Evolutionary conservation across 2,113 vertebrate genomes (phyloP).

Genomic region (Pseudorasbora parva): DNA sequence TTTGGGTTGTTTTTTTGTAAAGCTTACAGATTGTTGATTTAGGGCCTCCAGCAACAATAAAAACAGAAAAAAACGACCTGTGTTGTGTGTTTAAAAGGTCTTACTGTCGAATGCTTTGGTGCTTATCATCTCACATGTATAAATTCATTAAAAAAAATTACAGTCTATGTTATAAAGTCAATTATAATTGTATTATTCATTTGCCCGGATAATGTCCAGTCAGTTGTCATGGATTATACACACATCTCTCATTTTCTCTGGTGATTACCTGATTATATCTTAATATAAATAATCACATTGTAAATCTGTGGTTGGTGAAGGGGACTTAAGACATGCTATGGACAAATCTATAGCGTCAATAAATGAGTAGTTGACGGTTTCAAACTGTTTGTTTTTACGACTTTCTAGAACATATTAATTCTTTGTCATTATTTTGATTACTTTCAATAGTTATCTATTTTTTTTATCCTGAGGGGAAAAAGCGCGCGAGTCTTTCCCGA

Average conservation of each 20-base stretch:
- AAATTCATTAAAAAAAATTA: too few species aligned
- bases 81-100: background rate
- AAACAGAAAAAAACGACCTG: constrained; percentile 72
- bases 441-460: background rate
- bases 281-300: background rate
- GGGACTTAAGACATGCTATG: background rate
- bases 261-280: background rate
- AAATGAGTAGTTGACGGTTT: too few species aligned
- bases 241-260: background rate
- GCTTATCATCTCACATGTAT: background rate
- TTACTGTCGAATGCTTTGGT: background rate
- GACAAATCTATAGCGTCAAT: background rate
- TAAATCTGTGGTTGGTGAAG: background rate
- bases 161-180: too few species aligned
- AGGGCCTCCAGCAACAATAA: constrained; percentile 86
- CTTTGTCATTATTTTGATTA: background rate
- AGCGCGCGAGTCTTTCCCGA: background rate
- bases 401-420: background rate
- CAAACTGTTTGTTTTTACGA: too few species aligned
- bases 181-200: background rate
- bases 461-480: background rate
- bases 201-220: background rate
- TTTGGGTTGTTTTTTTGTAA: constrained; percentile 82
- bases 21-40: constrained; percentile 82
- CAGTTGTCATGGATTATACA: background rate